Evolutionary conservation across 2,888 invertebrate genomes (phyloP).

Genomic region (Acrobasis repandana): DNA sequence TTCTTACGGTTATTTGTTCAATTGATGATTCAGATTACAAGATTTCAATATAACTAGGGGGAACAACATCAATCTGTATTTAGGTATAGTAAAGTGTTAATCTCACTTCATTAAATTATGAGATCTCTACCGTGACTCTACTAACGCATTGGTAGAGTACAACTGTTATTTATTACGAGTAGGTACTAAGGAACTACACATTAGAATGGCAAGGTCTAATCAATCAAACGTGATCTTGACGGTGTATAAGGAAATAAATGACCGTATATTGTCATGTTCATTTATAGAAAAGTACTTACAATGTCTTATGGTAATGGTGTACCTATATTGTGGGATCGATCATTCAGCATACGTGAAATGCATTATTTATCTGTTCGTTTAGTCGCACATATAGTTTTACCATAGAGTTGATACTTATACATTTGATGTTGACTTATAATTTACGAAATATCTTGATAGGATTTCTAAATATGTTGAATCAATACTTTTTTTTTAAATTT

Average conservation of each 20-base stretch:
- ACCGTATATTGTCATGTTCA: conserved; percentile 18
- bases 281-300: conserved; percentile 14
- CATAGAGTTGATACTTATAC: background rate
- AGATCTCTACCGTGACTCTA: background rate
- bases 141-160: background rate
- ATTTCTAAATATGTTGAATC: too few species aligned
- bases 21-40: too few species aligned
- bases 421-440: background rate
- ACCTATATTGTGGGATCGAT: conserved; percentile 2
- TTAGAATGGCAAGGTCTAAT: conserved; percentile 18
- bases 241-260: conserved; percentile 15
- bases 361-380: conserved; percentile 3
- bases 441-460: too few species aligned
- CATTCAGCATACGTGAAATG: background rate
- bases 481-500: too few species aligned
- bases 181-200: conserved; percentile 7
- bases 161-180: background rate
- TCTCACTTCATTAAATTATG: too few species aligned
- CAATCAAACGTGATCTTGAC: conserved; percentile 19
- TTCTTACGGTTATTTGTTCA: too few species aligned
- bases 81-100: too few species aligned
- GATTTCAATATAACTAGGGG: too few species aligned
- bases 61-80: too few species aligned
- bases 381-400: background rate
- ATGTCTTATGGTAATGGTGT: conserved; percentile 12